phyloP scores from a whole-genome alignment of 2,113 vertebrate species.

The Dermatemys mawii region DNA sequence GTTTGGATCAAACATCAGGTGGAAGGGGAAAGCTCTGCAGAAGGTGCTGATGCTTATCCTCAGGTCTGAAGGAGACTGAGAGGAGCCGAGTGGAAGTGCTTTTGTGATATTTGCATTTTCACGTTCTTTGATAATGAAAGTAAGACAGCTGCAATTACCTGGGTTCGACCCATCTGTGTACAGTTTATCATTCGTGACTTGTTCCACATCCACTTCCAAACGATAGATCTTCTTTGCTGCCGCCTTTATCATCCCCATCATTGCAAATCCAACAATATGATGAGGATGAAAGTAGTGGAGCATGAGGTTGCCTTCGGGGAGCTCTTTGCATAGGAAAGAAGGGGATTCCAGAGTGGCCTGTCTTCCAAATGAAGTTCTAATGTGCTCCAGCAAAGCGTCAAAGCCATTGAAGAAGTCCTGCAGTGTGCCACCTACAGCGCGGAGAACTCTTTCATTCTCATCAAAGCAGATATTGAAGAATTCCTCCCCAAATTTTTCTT shows the following conservation, averaged over 20 bases:
- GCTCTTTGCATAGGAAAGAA: slow-evolving; percentile 97
- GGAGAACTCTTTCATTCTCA: slow-evolving; percentile 95
- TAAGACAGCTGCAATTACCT: slow-evolving; percentile 86
- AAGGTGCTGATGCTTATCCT: slow-evolving; percentile 95
- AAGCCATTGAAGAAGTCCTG: slow-evolving; percentile 99
- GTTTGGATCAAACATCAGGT: slow-evolving; percentile 91
- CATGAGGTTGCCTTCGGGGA: slow-evolving; percentile 83
- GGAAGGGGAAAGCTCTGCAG: slow-evolving; percentile 96
- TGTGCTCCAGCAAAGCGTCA: slow-evolving; percentile 95
- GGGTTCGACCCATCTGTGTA: slow-evolving; percentile 81
- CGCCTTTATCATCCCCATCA: slow-evolving; percentile 94
- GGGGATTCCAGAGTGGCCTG: slow-evolving; percentile 92
- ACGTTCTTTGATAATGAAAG: slow-evolving; percentile 88
- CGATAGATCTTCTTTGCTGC: slow-evolving; percentile 92
- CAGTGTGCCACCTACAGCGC: slow-evolving; percentile 93
- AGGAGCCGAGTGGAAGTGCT: slow-evolving; percentile 81
- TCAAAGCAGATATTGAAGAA: slow-evolving; percentile 97
- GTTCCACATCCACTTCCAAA: slow-evolving; percentile 91
- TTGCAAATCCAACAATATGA: slow-evolving; percentile 90
- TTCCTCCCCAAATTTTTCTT: slow-evolving; percentile 94
- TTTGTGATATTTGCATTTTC: slow-evolving; percentile 77
- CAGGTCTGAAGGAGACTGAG: slow-evolving; percentile 89
- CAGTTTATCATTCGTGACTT: slow-evolving; percentile 81
- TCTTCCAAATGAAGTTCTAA: slow-evolving; percentile 94
- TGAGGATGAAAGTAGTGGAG: slow-evolving; percentile 96